Evolutionary conservation across 2,888 invertebrate genomes (phyloP), one percentile per base, ranked within the genome.

Genomic region (Eupithecia insigniata): DNA sequence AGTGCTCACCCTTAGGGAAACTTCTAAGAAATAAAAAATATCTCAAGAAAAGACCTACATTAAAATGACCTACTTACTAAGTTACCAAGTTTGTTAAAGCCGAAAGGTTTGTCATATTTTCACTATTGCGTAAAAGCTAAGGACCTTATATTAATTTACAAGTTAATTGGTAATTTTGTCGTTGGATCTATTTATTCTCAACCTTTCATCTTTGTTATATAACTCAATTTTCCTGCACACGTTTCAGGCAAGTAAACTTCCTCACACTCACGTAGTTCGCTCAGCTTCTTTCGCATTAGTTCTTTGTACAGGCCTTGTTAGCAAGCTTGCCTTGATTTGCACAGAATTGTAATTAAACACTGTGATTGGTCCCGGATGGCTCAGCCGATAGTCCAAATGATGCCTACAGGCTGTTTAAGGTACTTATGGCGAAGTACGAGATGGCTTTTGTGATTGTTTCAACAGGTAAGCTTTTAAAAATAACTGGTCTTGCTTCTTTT

Each of bases 221-320:
- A n/a, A n/a, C n/a, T n/a, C n/a, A n/a, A 43, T 43, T 43, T 18
- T 18, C n/a, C n/a, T n/a, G 43, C 1, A 22, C 55, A 4, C 26
- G 55, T 26, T 55, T 26, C 26, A 55, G 14, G 12, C 12, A 26
- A 14, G 22, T 5, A 10, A 51, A 18, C 8, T n/a, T 6, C 18
- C 8, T 46, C 12, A 34, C 22, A 36, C 12, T 12, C 36, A 62
- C n/a, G 10, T 22, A 5, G 22, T 32, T 51, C 32, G 68, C 22
- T 69, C 14, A 68, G 36, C 61, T 61, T 43, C 55, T 69, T 72
- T 8, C 62, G 69, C 39, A 26, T 22, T 55, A 60, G 46, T 51
- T 73, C 61, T 70, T 68, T 70, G 55, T 71, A 69, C 55, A 79
- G 81, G 81, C 80, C 88, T 90, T 90, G 91, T 79, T 78, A 80